phyloP scores from a whole-genome alignment of 2,797 vertebrate species.

The Pantherophis vulpinus region DNA sequence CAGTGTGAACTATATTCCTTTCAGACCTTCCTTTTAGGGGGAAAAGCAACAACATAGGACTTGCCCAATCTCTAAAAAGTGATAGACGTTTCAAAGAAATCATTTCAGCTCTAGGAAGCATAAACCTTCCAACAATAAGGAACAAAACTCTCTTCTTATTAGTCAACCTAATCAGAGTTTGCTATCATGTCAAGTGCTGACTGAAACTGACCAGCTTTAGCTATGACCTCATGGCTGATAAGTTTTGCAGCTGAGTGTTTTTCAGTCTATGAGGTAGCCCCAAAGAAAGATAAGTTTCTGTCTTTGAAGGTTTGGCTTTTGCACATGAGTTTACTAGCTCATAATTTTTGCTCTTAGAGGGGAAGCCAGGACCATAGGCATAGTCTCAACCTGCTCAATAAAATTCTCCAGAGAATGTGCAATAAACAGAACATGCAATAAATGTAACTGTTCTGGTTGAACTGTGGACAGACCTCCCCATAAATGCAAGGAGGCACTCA shows the following conservation, averaged over 20 bases:
- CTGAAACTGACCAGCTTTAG: constrained; percentile 62
- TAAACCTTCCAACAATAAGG: constrained; percentile 40
- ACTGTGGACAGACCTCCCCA: constrained; percentile 49
- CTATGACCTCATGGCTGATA: constrained; percentile 64
- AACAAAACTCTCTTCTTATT: constrained; percentile 59
- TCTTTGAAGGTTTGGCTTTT: constrained; percentile 56
- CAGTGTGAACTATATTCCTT: constrained; percentile 20
- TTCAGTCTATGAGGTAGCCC: constrained; percentile 47
- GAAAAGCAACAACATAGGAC: constrained; percentile 42
- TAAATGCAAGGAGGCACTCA: constrained; percentile 61
- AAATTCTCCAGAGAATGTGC: constrained; percentile 39
- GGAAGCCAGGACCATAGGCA: neutral
- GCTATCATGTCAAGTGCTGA: constrained; percentile 59
- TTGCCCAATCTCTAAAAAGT: constrained; percentile 41
- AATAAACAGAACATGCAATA: constrained; percentile 55
- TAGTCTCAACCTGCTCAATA: constrained; percentile 36
- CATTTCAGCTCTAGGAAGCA: constrained; percentile 43
- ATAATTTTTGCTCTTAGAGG: constrained; percentile 29
- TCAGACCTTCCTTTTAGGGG: constrained; percentile 37
- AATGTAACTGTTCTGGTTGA: constrained; percentile 51
- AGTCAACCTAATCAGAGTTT: constrained; percentile 48
- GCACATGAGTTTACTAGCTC: constrained; percentile 36
- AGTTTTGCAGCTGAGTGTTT: constrained; percentile 60
- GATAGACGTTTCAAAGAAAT: constrained; percentile 61
- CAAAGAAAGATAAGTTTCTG: constrained; percentile 51